Base-by-base conservation (phyloP, 2,888 invertebrate genomes). In the Acrobasis suavella region DNA sequence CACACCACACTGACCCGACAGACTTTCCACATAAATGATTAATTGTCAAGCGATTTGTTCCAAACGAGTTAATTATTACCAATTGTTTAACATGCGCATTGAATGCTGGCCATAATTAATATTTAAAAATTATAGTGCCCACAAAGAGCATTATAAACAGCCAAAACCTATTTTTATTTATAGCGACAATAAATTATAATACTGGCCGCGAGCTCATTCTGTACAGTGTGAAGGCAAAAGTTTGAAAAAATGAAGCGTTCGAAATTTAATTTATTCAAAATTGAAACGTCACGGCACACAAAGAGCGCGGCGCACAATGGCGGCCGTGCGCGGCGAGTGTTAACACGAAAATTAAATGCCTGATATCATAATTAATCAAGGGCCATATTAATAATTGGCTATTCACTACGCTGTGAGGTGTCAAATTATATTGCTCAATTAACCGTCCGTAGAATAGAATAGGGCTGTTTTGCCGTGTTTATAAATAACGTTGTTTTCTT, bases 261-360 rank as follows among this genome's bases (percentile, higher is more conserved):
- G 89, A 92, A 91, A 92, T 92, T 91, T 92, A 92, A 92, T 91
- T 92, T 92, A 91, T 91, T 91, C 91, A 90, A 91, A 91, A 92
- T 92, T 92, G 91, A 91, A 91, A 92, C 91, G 91, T 92, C 91
- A 92, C 86, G 87, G 83, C 82, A 76, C 76, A 91, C 91, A 90
- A 91, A 90, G 88, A 83, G 78, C 78, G 81, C 80, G 80, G 81
- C 74, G 72, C 76, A 91, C 91, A 91, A 91, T 90, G 83, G 90
- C 80, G 80, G 78, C 71, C 76, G 78, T 82, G 80, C 81, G 82
- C 81, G 76, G 75, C 77, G 82, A 83, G 86, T 90, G 91, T 91
- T 92, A 92, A 91, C 91, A 91, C 85, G 91, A 89, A 92, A 91
- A 91, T 92, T 91, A 92, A 92, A 91, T 91, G 91, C 91, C 91